These are phyloP conservation scores for Lithobates pipiens DNA, from an alignment of 2,797 vertebrate genomes.

Conservation along the genomic window DNA sequence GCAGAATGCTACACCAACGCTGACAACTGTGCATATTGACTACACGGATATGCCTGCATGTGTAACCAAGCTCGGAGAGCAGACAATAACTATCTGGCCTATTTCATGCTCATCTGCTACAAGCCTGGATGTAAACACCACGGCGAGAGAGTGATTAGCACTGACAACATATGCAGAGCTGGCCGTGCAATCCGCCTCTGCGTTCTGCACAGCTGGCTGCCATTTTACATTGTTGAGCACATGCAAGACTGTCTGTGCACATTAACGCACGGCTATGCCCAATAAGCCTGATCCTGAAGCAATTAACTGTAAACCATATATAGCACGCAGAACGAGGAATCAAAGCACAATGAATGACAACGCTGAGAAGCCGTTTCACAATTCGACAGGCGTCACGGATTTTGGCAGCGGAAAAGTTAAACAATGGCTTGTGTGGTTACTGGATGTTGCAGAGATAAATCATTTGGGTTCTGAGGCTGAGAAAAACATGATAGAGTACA, in stretches of 20 bases:
- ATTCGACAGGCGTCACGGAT: neutral
- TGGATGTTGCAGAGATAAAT: conserved; percentile 57
- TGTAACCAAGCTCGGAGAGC: conserved; percentile 10
- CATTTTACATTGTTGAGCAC: conserved; percentile 52
- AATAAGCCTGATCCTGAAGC: conserved; percentile 10
- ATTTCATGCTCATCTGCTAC: neutral
- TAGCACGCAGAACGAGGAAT: neutral
- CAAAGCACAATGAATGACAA: neutral
- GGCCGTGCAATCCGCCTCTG: conserved; percentile 13
- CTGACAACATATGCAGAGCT: conserved; percentile 52
- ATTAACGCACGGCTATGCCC: conserved; percentile 25
- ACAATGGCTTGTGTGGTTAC: conserved; percentile 1
- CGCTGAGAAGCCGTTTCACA: neutral
- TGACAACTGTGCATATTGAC: conserved; percentile 69
- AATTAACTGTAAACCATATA: conserved; percentile 4
- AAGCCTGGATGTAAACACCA: conserved; percentile 33
- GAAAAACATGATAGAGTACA: conserved; percentile 22
- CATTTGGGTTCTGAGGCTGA: conserved; percentile 49
- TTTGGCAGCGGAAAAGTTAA: conserved; percentile 23
- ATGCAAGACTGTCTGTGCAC: conserved; percentile 34
- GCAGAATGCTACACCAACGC: conserved; percentile 60
- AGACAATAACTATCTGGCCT: neutral
- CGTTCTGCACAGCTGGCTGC: conserved; percentile 63
- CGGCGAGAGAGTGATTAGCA: conserved; percentile 44
- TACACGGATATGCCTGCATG: conserved; percentile 12